Conservation (phyloP, 2,888 invertebrate species). For the Hyalella azteca region DNA sequence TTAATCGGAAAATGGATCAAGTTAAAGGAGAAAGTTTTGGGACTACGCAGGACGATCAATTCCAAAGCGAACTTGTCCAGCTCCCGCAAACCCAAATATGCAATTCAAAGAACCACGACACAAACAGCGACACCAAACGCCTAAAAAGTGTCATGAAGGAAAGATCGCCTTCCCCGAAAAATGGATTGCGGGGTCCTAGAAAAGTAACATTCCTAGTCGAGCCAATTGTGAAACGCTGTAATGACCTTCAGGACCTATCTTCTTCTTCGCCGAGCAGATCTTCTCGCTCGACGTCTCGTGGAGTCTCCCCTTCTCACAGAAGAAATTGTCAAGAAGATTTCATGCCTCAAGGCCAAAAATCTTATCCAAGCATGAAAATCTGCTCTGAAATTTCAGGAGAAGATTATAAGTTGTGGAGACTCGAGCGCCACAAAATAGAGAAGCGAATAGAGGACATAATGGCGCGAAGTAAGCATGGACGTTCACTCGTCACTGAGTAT, state of each 20-base stretch:
- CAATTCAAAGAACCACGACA: background rate
- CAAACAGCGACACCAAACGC: background rate
- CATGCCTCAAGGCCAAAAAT: background rate
- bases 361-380: background rate
- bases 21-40: background rate
- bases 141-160: conserved; percentile 33
- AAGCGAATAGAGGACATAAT: conserved; percentile 10
- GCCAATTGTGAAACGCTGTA: conserved; percentile 39
- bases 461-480: background rate
- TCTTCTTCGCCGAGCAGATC: background rate
- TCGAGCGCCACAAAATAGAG: conserved; percentile 14
- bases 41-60: background rate
- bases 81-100: background rate
- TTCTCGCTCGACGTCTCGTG: background rate
- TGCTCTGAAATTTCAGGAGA: background rate
- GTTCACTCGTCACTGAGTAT: background rate
- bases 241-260: background rate
- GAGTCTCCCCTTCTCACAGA: background rate
- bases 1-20: background rate
- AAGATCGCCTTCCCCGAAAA: conserved; percentile 6
- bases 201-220: conserved; percentile 54
- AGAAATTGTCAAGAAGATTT: background rate
- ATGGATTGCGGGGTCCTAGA: conserved; percentile 26
- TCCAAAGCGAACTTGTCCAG: background rate
- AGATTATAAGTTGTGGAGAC: background rate